Conservation (phyloP, 2,113 vertebrate species). For the Centropristis striata region DNA sequence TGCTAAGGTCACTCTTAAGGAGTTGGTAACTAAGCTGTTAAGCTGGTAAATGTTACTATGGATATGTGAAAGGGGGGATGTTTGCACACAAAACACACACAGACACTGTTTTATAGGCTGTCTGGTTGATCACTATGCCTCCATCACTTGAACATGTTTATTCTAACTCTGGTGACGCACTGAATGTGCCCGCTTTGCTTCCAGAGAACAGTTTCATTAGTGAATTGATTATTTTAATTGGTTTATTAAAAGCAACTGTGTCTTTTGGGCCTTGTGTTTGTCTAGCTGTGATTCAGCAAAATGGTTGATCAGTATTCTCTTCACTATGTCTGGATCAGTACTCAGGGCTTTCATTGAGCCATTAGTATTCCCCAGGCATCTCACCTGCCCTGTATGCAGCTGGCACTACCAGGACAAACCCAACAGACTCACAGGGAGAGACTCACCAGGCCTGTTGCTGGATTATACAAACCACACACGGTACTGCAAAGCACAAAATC, state of each 20-base stretch:
- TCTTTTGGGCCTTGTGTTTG: constrained; percentile 32
- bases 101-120: constrained; percentile 11
- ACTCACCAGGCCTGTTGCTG: constrained; percentile 18
- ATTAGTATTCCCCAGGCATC: constrained; percentile 78
- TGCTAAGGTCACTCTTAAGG: constrained; percentile 49
- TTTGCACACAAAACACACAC: constrained; percentile 35
- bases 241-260: constrained; percentile 14
- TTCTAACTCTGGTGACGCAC: constrained; percentile 2
- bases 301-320: constrained; percentile 75
- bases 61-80: constrained; percentile 36
- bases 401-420: constrained; percentile 62
- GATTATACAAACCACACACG: constrained; percentile 26
- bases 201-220: constrained; percentile 4
- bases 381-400: constrained; percentile 71
- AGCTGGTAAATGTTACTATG: constrained; percentile 48
- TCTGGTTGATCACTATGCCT: constrained; percentile 17
- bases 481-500: not conserved
- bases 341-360: constrained; percentile 65
- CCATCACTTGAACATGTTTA: not conserved
- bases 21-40: constrained; percentile 56
- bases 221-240: not conserved
- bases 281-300: constrained; percentile 79
- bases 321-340: constrained; percentile 42
- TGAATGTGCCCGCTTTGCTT: constrained; percentile 8
- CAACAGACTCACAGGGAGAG: constrained; percentile 35